Percentiles rank a stretch among this genome's conserved stretches.
Conservation (phyloP, 1,140 invertebrate species). For the Lepidotrigona ventralis region DNA sequence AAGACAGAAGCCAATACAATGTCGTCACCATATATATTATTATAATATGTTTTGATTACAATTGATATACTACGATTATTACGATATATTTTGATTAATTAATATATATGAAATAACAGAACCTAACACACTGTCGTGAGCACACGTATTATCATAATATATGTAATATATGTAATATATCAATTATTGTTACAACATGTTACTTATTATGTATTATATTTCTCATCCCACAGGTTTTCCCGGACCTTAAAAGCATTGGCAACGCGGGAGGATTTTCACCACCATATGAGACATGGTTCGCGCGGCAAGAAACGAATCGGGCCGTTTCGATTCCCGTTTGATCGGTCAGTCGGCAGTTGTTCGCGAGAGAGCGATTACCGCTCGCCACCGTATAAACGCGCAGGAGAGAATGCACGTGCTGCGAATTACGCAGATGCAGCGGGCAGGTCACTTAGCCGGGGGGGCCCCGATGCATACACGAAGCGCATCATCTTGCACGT, state of each 20-base stretch:
- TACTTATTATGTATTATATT: no score
- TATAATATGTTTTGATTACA: no score
- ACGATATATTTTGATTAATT: no score
- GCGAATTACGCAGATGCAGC: constrained; percentile 63
- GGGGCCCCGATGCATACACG: constrained; percentile 22
- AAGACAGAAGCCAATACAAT: no score
- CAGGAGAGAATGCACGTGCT: constrained; percentile 47
- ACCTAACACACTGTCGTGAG: no score
- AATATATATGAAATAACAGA: no score
- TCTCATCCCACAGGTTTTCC: no score
- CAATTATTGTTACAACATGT: no score
- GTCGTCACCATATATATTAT: no score
- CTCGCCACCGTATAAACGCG: constrained; percentile 49
- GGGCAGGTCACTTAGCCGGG: constrained; percentile 38
- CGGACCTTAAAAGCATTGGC: neutral
- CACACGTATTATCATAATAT: no score
- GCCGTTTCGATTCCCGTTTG: constrained; percentile 10
- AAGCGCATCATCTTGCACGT: constrained; percentile 29
- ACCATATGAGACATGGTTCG: neutral
- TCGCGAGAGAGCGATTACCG: constrained; percentile 22
- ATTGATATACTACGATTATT: no score
- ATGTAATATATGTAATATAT: no score
- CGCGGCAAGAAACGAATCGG: neutral
- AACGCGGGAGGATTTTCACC: neutral
- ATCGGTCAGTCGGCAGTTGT: neutral